A percentile compares a stretch with the other conserved stretches of the same genome.
Conservation (phyloP, 2,888 invertebrate species). For the Philonicus albiceps region DNA sequence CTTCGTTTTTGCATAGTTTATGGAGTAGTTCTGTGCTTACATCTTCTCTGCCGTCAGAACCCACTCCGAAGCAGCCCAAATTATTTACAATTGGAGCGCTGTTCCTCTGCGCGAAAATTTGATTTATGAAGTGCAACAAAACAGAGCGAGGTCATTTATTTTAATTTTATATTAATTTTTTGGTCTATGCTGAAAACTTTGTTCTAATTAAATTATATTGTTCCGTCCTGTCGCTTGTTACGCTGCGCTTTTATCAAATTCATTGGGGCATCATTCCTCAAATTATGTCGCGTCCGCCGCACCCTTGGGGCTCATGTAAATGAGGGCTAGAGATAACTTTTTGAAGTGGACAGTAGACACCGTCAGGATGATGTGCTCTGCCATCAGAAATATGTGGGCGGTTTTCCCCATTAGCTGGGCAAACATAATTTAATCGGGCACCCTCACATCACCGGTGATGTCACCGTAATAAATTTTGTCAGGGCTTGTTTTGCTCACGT, state of each 20-base stretch:
- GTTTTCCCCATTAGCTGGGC: background rate
- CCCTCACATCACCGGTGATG: background rate
- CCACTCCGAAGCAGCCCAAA: background rate
- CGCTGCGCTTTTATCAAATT: background rate
- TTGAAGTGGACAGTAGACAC: background rate
- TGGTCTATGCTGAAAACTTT: background rate
- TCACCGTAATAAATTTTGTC: conserved; percentile 19
- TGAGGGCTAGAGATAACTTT: background rate
- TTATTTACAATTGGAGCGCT: background rate
- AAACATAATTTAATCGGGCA: background rate
- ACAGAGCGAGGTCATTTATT: background rate
- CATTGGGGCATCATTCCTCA: background rate
- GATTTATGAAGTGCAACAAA: background rate
- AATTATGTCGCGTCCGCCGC: background rate
- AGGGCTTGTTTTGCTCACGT: conserved; percentile 12
- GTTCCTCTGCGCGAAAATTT: background rate
- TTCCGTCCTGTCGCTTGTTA: background rate
- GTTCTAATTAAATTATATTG: background rate
- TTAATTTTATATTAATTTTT: background rate
- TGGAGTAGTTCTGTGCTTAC: background rate
- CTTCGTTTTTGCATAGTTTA: background rate
- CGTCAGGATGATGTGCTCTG: background rate
- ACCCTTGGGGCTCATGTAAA: background rate
- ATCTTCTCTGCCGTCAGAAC: background rate
- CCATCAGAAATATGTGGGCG: background rate